A percentile compares a stretch with the other conserved stretches of the same genome.
Conservation (phyloP, 2,888 invertebrate species). For the Tenthredo scrophulariae region DNA sequence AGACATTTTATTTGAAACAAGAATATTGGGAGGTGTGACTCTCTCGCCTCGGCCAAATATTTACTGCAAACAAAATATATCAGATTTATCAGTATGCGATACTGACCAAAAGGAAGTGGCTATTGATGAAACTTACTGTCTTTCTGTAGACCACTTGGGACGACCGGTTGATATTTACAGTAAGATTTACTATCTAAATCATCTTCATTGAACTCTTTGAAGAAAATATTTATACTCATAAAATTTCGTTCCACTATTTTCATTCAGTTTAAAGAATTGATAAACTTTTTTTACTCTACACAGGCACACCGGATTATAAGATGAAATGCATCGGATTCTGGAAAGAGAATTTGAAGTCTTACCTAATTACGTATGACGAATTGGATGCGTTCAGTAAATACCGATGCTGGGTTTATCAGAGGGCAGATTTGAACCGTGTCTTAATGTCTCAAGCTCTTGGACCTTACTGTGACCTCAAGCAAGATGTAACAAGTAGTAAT, state of each 20-base stretch:
- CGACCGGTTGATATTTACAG: constrained; percentile 97
- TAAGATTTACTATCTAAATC: constrained; percentile 66
- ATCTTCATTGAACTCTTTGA: constrained; percentile 5
- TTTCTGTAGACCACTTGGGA: constrained; percentile 97
- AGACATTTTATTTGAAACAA: constrained; percentile 94
- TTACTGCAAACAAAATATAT: constrained; percentile 95
- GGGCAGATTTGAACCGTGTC: constrained; percentile 94
- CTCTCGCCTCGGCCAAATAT: constrained; percentile 95
- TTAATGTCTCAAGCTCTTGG: constrained; percentile 93
- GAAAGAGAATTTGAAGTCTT: constrained; percentile 98
- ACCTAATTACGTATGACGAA: constrained; percentile 97
- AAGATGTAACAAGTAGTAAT: constrained; percentile 94
- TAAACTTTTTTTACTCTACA: constrained; percentile 38
- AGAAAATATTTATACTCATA: neutral
- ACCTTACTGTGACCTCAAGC: constrained; percentile 93
- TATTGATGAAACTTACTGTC: constrained; percentile 97
- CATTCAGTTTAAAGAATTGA: neutral
- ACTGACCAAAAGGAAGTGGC: constrained; percentile 96
- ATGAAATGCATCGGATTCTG: constrained; percentile 99
- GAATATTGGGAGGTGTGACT: constrained; percentile 97
- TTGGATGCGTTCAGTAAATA: constrained; percentile 97
- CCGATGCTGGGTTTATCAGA: constrained; percentile 98
- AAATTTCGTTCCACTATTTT: neutral
- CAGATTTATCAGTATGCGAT: constrained; percentile 97
- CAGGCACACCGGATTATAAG: constrained; percentile 94